A percentile compares a stretch with the other conserved stretches of the same genome.
These are phyloP conservation scores for Siniperca scherzeri DNA, from an alignment of 2,797 vertebrate species.

Conservation along the genomic window DNA sequence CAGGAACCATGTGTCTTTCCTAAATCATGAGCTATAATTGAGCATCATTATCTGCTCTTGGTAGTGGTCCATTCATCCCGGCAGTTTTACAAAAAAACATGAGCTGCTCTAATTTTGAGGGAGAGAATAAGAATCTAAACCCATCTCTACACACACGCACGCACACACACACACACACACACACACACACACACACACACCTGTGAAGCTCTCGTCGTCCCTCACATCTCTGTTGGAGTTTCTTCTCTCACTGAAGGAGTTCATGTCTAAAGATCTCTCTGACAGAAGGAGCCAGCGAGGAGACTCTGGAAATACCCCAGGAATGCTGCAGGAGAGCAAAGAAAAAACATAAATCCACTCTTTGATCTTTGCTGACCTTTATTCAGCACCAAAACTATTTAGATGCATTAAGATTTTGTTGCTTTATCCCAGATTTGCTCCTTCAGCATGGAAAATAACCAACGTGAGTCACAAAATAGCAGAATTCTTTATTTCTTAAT, in stretches of 20 bases:
- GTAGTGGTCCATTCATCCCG: neutral
- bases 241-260: constrained; percentile 83
- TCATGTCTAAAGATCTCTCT: constrained; percentile 84
- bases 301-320: constrained; percentile 91
- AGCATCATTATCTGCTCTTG: constrained; percentile 22
- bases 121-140: neutral
- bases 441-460: constrained; percentile 39
- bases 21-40: constrained; percentile 44
- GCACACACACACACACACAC: constrained; percentile 62
- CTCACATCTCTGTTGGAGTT: constrained; percentile 81
- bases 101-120: neutral
- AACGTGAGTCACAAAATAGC: constrained; percentile 11
- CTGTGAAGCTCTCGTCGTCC: constrained; percentile 88
- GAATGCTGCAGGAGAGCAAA: constrained; percentile 83
- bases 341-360: constrained; percentile 6
- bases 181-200: constrained; percentile 61
- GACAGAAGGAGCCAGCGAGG: constrained; percentile 92
- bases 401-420: neutral
- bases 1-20: constrained; percentile 17
- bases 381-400: constrained; percentile 6
- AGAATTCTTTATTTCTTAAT: constrained; percentile 43
- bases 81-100: neutral
- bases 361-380: constrained; percentile 37
- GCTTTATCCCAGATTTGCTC: constrained; percentile 16
- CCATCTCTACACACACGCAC: neutral